Conservation (phyloP, 2,113 vertebrate species). For the Dolichotis patagonum region DNA sequence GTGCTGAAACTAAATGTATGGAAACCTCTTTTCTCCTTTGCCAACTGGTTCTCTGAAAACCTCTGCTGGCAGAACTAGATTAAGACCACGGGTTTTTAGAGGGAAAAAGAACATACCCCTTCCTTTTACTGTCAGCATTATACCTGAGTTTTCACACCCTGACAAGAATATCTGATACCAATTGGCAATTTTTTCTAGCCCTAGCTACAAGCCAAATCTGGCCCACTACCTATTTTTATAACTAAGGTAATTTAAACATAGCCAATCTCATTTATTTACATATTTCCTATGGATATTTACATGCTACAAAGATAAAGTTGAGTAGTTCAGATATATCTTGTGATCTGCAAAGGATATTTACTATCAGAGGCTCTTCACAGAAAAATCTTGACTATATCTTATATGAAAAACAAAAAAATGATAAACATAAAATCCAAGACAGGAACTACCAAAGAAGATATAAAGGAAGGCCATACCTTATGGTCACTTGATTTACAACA, state of each 20-base stretch:
- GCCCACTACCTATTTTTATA: neutral
- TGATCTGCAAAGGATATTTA: neutral
- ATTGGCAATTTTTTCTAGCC: neutral
- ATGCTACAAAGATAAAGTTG: neutral
- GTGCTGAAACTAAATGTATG: neutral
- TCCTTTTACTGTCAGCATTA: neutral
- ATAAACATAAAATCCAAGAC: neutral
- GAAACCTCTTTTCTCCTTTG: slow-evolving; percentile 18
- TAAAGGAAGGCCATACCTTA: neutral
- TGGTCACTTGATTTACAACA: neutral
- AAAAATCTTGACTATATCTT: neutral
- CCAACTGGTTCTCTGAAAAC: neutral
- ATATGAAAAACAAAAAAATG: neutral
- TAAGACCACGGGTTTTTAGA: neutral
- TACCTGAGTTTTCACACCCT: neutral
- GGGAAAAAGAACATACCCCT: neutral
- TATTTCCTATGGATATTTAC: neutral
- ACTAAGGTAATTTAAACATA: slow-evolving; percentile 41
- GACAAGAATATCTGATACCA: neutral
- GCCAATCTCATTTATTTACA: neutral
- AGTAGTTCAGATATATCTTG: neutral
- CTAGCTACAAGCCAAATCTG: neutral
- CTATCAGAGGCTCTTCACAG: neutral
- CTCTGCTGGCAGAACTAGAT: neutral
- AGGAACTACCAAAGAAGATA: neutral